Percentiles rank a stretch among this genome's conserved stretches.
phyloP scores from a whole-genome alignment of 1,140 invertebrate genomes.

The Arctopsyche grandis region DNA sequence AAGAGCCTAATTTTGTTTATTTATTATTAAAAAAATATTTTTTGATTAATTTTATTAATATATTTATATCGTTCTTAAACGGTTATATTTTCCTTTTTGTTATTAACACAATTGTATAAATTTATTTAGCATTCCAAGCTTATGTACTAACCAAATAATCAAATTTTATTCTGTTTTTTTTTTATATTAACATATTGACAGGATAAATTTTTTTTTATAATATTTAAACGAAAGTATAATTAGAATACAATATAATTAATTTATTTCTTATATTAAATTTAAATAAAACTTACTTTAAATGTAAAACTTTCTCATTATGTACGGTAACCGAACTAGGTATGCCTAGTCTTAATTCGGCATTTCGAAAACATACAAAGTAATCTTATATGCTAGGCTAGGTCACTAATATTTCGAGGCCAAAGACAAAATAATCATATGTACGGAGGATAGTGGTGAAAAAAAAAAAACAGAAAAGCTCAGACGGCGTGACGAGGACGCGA shows the following conservation, averaged over 20 bases:
- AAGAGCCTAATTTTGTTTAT: constrained; percentile 1
- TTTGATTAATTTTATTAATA: background rate
- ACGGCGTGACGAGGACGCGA: constrained; percentile 41
- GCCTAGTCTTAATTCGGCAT: constrained; percentile 50
- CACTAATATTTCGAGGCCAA: constrained; percentile 56
- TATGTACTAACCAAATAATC: constrained; percentile 49
- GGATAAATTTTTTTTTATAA: constrained; percentile 36
- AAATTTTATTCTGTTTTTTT: too few relatives aligned
- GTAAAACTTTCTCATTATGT: constrained; percentile 53
- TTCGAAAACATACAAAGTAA: constrained; percentile 52
- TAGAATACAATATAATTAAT: constrained; percentile 53
- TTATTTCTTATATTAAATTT: constrained; percentile 42
- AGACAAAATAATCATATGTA: constrained; percentile 53
- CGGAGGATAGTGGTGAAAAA: constrained; percentile 45
- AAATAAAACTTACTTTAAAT: constrained; percentile 49
- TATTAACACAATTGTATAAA: background rate
- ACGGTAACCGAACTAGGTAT: constrained; percentile 47
- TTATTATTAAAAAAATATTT: background rate
- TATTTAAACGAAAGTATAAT: constrained; percentile 46
- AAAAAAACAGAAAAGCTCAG: too few relatives aligned
- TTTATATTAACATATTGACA: constrained; percentile 53
- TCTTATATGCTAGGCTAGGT: constrained; percentile 56
- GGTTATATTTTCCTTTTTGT: background rate
- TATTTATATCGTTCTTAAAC: background rate
- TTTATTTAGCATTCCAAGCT: constrained; percentile 54